Evolutionary conservation across 1,140 invertebrate species (phyloP).

Genomic region (Neodiprion lecontei): DNA sequence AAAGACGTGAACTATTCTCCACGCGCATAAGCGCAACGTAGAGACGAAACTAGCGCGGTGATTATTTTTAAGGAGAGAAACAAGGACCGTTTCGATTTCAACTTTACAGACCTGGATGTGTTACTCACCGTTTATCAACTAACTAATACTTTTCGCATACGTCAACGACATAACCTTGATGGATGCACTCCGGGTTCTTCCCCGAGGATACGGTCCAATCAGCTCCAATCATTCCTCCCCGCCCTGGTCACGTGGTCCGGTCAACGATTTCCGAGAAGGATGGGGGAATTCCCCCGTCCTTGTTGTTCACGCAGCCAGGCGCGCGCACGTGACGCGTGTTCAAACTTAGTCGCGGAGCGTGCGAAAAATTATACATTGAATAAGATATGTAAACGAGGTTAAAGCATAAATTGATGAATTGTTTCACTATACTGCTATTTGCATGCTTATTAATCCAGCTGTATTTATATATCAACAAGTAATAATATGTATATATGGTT

Average conservation of each 20-base stretch:
- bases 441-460: too few species aligned
- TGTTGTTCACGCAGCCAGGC: too few species aligned
- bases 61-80: background rate
- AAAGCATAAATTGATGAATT: too few species aligned
- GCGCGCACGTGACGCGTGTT: too few species aligned
- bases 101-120: background rate
- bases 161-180: conserved; percentile 3
- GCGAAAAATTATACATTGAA: too few species aligned
- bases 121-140: background rate
- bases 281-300: background rate
- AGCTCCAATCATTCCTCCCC: background rate
- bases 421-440: too few species aligned
- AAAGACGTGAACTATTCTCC: background rate
- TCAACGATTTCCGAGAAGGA: background rate
- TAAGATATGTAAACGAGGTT: too few species aligned
- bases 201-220: background rate
- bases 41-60: background rate
- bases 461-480: too few species aligned
- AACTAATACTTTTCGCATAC: background rate
- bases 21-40: background rate
- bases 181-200: background rate
- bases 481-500: too few species aligned
- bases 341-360: too few species aligned
- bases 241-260: background rate
- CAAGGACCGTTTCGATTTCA: background rate